phyloP scores from a whole-genome alignment of 2,888 invertebrate genomes.

The Onchidella celtica region DNA sequence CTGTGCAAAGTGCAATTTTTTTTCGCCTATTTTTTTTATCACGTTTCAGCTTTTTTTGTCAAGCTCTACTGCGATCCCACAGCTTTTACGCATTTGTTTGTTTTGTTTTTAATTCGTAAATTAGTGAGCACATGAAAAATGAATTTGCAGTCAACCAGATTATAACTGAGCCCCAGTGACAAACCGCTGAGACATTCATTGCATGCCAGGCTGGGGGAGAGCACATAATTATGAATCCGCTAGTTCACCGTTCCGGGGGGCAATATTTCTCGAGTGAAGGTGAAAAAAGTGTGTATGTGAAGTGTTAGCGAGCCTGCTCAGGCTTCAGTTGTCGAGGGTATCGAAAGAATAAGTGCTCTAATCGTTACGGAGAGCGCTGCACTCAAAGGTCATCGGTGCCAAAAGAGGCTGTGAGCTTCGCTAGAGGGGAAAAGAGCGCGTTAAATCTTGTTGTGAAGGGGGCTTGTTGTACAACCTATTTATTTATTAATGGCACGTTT shows the following conservation, averaged over 20 bases:
- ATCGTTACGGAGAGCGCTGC: conserved; percentile 14
- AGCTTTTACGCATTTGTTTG: too few relatives aligned
- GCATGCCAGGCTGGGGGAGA: too few relatives aligned
- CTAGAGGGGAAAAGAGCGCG: neutral
- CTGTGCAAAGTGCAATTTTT: too few relatives aligned
- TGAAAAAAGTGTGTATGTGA: conserved; percentile 12
- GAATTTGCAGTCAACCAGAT: too few relatives aligned
- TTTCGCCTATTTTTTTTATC: too few relatives aligned
- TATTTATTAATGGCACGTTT: conserved; percentile 8
- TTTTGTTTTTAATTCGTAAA: too few relatives aligned
- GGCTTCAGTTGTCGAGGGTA: conserved; percentile 31
- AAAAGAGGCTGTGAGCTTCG: conserved; percentile 10
- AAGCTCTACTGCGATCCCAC: too few relatives aligned
- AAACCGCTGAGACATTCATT: too few relatives aligned
- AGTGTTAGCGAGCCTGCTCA: conserved; percentile 18
- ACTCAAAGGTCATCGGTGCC: conserved; percentile 40
- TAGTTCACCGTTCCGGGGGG: neutral
- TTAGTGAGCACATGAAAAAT: too few relatives aligned
- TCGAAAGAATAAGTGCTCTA: conserved; percentile 38
- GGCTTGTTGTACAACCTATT: conserved; percentile 19
- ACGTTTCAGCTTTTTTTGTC: too few relatives aligned
- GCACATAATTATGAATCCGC: too few relatives aligned
- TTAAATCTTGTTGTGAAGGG: conserved; percentile 31
- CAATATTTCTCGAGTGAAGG: neutral
- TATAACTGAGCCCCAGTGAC: too few relatives aligned